Conservation (phyloP, 2,113 vertebrate genomes). For the Leuciscus idus region DNA sequence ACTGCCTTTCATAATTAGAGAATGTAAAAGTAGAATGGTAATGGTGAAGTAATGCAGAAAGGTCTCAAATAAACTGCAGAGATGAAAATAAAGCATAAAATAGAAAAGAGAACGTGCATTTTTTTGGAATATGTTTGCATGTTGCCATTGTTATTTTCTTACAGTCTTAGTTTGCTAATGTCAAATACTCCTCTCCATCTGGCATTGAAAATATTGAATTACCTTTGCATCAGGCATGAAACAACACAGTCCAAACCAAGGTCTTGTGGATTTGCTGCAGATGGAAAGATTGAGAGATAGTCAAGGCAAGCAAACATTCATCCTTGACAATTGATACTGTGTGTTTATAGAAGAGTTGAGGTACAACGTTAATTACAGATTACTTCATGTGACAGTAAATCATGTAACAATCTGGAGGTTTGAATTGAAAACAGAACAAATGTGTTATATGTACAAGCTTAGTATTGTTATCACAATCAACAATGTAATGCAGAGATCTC, state of each 20-base stretch:
- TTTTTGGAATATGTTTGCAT: not conserved
- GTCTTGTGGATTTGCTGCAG: slow-evolving; percentile 59
- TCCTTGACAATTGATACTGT: slow-evolving; percentile 66
- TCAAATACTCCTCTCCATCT: slow-evolving; percentile 48
- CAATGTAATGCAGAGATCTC: not conserved
- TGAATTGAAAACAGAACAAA: slow-evolving; percentile 26
- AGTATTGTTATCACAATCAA: not conserved
- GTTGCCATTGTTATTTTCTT: not conserved
- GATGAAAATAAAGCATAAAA: not conserved
- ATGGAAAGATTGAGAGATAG: slow-evolving; percentile 58
- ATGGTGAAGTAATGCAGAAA: no score
- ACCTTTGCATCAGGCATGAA: slow-evolving; percentile 52
- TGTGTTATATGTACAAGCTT: not conserved
- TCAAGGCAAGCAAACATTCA: slow-evolving; percentile 63
- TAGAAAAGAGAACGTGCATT: not conserved
- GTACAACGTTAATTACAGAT: slow-evolving; percentile 39
- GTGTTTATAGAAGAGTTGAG: slow-evolving; percentile 50
- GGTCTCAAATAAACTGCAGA: not conserved
- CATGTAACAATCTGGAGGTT: slow-evolving; percentile 48
- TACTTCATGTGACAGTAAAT: not conserved
- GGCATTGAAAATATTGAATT: slow-evolving; percentile 52
- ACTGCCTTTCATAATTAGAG: not conserved
- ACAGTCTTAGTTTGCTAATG: slow-evolving; percentile 9
- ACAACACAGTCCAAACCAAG: slow-evolving; percentile 71
- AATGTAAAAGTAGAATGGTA: not conserved